phyloP scores from a whole-genome alignment of 2,888 invertebrate species.

The Caenorhabditis sinica region DNA sequence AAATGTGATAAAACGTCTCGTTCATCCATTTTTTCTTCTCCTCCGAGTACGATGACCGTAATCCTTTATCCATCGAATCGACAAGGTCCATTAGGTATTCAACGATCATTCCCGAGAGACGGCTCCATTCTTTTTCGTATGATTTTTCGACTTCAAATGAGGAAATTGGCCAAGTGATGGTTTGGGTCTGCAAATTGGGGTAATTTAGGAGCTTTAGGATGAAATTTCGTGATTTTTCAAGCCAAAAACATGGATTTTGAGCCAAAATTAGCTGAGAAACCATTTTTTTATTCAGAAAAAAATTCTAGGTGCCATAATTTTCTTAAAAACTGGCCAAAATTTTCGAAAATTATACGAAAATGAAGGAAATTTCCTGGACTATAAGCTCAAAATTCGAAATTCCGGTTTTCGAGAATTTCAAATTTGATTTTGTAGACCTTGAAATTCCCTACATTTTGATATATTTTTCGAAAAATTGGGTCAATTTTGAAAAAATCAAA shows the following conservation, averaged over 20 bases:
- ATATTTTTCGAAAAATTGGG: background rate
- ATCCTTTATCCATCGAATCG: constrained; percentile 23
- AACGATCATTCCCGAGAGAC: constrained; percentile 50
- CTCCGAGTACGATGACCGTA: constrained; percentile 10
- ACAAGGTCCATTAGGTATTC: constrained; percentile 54
- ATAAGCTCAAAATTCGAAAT: no score
- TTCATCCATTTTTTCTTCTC: constrained; percentile 23
- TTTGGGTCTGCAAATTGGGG: constrained; percentile 33
- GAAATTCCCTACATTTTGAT: background rate
- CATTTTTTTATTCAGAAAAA: no score
- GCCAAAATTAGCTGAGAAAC: no score
- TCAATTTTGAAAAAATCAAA: background rate
- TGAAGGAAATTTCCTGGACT: no score
- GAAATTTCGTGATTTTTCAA: no score
- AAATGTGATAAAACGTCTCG: constrained; percentile 38
- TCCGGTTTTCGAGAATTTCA: no score
- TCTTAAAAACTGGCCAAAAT: no score
- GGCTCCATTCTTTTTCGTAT: constrained; percentile 53
- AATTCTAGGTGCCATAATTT: no score
- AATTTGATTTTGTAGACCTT: no score
- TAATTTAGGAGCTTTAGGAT: no score
- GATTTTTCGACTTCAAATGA: constrained; percentile 40
- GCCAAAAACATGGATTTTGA: no score
- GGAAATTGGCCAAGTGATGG: constrained; percentile 50
- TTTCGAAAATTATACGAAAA: no score